Evolutionary conservation across 1,140 invertebrate species (phyloP).

Genomic region (Euwallacea similis): DNA sequence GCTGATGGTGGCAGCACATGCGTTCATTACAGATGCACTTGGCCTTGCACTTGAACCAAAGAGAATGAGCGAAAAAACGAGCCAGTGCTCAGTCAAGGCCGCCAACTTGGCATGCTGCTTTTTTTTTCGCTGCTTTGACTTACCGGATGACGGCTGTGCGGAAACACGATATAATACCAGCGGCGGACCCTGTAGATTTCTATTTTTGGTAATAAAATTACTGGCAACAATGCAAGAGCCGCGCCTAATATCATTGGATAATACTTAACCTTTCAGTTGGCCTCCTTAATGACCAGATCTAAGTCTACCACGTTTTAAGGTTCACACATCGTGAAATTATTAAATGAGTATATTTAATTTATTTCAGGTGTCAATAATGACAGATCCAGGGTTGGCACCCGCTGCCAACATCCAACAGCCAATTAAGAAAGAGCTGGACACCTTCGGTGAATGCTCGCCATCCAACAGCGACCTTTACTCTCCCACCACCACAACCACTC

Average conservation of each 20-base stretch:
- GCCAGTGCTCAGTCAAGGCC: conserved; percentile 31
- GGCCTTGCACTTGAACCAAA: conserved; percentile 43
- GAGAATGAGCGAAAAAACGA: conserved; percentile 23
- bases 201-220: not conserved
- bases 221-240: not conserved
- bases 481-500: conserved; percentile 55
- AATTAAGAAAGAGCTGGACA: conserved; percentile 63
- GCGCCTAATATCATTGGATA: no score
- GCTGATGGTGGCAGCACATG: conserved; percentile 29
- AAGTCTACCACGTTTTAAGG: no score
- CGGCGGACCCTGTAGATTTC: not conserved
- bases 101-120: conserved; percentile 22
- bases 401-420: conserved; percentile 53
- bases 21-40: conserved; percentile 25
- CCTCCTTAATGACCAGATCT: no score
- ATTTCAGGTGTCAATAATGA: conserved; percentile 63
- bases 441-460: conserved; percentile 58
- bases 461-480: conserved; percentile 60
- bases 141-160: conserved; percentile 11
- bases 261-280: no score
- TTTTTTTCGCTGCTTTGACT: conserved; percentile 25
- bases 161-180: conserved; percentile 11
- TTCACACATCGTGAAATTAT: not conserved
- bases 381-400: conserved; percentile 55
- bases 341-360: not conserved